A percentile compares a stretch with the other conserved stretches of the same genome.
Conservation (phyloP, 23 tunicate genomes). For the Diplosoma virens region DNA sequence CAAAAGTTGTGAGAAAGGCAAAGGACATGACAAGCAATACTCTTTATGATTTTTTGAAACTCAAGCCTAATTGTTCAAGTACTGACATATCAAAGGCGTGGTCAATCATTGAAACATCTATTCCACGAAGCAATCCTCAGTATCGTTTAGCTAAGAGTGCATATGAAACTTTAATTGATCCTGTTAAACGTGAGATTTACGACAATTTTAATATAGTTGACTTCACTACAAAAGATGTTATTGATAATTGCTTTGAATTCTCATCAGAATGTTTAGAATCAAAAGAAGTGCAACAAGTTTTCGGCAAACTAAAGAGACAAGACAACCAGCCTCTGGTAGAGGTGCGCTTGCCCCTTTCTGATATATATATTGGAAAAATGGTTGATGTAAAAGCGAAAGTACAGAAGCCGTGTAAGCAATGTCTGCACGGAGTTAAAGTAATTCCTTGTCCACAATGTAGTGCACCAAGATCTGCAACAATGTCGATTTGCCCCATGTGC, state of each 20-base stretch:
- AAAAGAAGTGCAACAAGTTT: constrained; percentile 2
- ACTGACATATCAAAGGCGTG: constrained; percentile 17
- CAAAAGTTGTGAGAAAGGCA: too few relatives aligned
- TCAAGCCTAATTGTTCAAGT: constrained; percentile 9
- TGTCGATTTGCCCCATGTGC: background rate
- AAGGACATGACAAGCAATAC: too few relatives aligned
- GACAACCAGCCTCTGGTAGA: background rate
- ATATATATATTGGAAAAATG: constrained; percentile 27
- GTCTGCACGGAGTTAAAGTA: background rate
- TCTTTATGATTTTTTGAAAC: constrained; percentile 16
- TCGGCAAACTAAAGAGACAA: background rate
- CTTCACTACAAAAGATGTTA: background rate
- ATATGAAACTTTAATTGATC: constrained; percentile 23
- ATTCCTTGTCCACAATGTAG: background rate
- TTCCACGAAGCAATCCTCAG: background rate
- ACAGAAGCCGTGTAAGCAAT: background rate
- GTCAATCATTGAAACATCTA: background rate
- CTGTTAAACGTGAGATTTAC: constrained; percentile 31
- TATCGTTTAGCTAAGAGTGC: constrained; percentile 14
- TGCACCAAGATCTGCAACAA: background rate
- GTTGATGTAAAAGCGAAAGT: background rate
- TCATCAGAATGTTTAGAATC: background rate
- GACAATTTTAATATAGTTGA: constrained; percentile 21
- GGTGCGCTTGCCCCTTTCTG: constrained; percentile 1
- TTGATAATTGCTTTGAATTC: background rate